Evolutionary conservation across 2,797 vertebrate genomes (phyloP).

Genomic region (Cercopithecus petaurista): DNA sequence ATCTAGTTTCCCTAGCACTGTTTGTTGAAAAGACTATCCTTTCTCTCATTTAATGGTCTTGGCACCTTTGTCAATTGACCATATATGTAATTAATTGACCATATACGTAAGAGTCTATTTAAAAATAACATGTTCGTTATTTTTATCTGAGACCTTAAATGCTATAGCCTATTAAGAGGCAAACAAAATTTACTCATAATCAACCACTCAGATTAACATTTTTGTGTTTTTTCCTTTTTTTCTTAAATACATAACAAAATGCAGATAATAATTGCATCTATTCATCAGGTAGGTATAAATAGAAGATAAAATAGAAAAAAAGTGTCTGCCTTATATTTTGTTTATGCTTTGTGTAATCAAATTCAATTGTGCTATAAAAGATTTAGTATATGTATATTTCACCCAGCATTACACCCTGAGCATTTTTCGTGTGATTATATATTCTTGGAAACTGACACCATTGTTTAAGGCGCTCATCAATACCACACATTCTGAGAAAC

Average conservation of each 20-base stretch:
- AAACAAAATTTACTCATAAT: not conserved
- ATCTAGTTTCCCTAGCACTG: not conserved
- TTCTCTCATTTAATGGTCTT: not conserved
- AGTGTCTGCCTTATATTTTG: not conserved
- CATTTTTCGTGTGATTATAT: not conserved
- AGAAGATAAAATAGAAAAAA: not conserved
- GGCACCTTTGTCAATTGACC: not conserved
- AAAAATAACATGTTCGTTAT: not conserved
- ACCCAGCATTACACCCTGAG: not conserved
- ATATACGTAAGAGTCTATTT: not conserved
- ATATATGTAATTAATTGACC: not conserved
- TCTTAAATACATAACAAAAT: not conserved
- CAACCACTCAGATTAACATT: not conserved
- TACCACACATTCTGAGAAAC: not conserved
- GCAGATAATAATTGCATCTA: not conserved
- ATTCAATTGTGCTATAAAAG: not conserved
- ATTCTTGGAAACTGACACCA: not conserved
- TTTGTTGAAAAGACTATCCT: conserved; percentile 4
- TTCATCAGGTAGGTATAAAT: not conserved
- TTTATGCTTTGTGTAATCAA: conserved; percentile 27
- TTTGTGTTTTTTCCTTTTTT: not conserved
- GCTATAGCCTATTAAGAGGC: not conserved
- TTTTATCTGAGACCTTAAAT: not conserved
- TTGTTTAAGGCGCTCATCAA: not conserved
- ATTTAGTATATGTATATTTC: not conserved